A percentile compares a stretch with the other conserved stretches of the same genome.
phyloP scores from a whole-genome alignment of 1,140 invertebrate genomes.

The Whitmania pigra region DNA sequence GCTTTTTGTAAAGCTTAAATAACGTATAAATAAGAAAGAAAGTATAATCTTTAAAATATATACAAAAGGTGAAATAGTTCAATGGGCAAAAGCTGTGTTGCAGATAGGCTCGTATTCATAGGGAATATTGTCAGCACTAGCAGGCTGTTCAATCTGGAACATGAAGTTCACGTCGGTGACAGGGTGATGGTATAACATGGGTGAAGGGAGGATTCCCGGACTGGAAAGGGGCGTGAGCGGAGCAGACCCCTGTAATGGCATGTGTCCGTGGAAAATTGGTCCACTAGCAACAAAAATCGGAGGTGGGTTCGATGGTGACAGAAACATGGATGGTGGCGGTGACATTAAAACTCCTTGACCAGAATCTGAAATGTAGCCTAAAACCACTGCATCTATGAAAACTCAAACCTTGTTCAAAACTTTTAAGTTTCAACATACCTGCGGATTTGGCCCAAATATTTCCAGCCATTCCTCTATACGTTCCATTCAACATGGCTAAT shows the following conservation, averaged over 20 bases:
- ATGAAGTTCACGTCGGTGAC: too few relatives aligned
- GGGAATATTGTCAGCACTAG: too few relatives aligned
- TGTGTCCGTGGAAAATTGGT: background rate
- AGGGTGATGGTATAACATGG: too few relatives aligned
- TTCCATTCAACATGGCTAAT: constrained; percentile 98
- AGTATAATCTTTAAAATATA: too few relatives aligned
- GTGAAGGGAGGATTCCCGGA: background rate
- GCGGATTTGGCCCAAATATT: background rate
- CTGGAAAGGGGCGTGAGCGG: background rate
- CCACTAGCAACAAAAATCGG: constrained; percentile 1
- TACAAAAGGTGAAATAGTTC: too few relatives aligned
- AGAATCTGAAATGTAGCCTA: background rate
- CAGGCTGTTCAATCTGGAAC: too few relatives aligned
- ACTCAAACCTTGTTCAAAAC: background rate
- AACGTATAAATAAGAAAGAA: too few relatives aligned
- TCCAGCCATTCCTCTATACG: constrained; percentile 64
- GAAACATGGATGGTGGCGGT: background rate
- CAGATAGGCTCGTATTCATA: too few relatives aligned
- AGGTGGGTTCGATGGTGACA: background rate
- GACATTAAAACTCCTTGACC: constrained; percentile 1
- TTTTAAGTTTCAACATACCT: background rate
- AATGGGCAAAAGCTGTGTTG: too few relatives aligned
- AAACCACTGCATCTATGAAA: background rate
- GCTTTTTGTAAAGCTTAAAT: too few relatives aligned
- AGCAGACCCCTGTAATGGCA: background rate